These are phyloP conservation scores for Maniola hyperantus DNA, from an alignment of 2,888 invertebrate species.

Conservation along the genomic window DNA sequence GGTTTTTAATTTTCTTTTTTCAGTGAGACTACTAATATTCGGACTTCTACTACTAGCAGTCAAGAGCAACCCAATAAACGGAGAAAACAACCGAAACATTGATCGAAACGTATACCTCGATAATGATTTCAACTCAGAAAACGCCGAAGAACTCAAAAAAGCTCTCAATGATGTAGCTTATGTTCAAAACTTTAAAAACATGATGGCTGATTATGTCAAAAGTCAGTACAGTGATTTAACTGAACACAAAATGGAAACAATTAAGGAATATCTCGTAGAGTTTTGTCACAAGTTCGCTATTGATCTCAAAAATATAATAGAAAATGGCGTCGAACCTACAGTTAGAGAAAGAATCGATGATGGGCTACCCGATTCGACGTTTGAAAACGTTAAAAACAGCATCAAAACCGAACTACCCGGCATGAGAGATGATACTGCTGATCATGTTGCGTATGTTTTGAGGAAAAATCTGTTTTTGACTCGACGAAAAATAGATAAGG, in stretches of 20 bases:
- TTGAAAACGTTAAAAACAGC: constrained; percentile 43
- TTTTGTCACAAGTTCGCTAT: constrained; percentile 48
- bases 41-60: constrained; percentile 21
- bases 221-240: constrained; percentile 42
- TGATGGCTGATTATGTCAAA: constrained; percentile 45
- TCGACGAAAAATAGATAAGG: constrained; percentile 42
- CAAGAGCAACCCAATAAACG: constrained; percentile 28
- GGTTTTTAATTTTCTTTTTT: constrained; percentile 18
- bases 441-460: constrained; percentile 45
- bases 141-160: constrained; percentile 30
- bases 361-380: constrained; percentile 43
- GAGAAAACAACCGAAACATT: constrained; percentile 24
- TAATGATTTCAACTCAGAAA: constrained; percentile 16
- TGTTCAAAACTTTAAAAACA: constrained; percentile 44
- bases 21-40: constrained; percentile 30
- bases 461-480: constrained; percentile 45
- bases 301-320: constrained; percentile 46
- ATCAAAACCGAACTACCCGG: constrained; percentile 44
- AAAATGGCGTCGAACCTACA: constrained; percentile 24
- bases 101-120: constrained; percentile 1
- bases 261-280: constrained; percentile 45
- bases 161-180: constrained; percentile 38
- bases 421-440: constrained; percentile 40
- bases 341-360: constrained; percentile 39
- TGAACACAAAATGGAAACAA: constrained; percentile 37